Percentiles rank a stretch among this genome's conserved stretches.
phyloP scores from a whole-genome alignment of 2,113 vertebrate genomes.

The Plecotus auritus region DNA sequence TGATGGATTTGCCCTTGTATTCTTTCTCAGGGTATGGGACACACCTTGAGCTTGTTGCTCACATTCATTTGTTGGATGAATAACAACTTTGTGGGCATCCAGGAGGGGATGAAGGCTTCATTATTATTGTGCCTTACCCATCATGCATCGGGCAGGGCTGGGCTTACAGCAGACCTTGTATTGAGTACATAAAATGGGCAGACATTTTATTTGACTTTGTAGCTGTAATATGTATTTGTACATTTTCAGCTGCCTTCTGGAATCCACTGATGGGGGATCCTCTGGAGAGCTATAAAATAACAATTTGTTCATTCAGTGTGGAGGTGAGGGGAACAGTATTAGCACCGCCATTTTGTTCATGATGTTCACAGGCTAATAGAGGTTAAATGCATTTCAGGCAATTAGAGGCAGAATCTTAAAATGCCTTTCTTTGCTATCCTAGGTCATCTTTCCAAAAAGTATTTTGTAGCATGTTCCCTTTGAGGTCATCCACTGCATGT shows the following conservation, averaged over 20 bases:
- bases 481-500: conserved; percentile 42
- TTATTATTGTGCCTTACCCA: neutral
- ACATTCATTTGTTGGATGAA: neutral
- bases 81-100: neutral
- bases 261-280: neutral
- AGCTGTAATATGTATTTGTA: neutral
- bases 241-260: conserved; percentile 18
- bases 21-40: neutral
- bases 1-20: neutral
- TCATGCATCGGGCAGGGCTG: neutral
- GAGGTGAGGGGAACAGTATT: neutral
- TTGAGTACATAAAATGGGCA: neutral
- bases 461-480: conserved; percentile 33
- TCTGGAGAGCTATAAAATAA: neutral
- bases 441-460: conserved; percentile 43
- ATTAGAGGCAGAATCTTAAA: conserved; percentile 16
- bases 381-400: neutral
- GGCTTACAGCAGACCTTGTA: neutral
- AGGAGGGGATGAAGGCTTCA: neutral
- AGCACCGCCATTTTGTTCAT: neutral
- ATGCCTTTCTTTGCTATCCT: neutral
- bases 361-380: neutral
- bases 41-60: neutral
- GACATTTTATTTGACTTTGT: neutral
- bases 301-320: neutral